Base-by-base conservation (phyloP, 2,113 vertebrate genomes). In the Scomber colias region DNA sequence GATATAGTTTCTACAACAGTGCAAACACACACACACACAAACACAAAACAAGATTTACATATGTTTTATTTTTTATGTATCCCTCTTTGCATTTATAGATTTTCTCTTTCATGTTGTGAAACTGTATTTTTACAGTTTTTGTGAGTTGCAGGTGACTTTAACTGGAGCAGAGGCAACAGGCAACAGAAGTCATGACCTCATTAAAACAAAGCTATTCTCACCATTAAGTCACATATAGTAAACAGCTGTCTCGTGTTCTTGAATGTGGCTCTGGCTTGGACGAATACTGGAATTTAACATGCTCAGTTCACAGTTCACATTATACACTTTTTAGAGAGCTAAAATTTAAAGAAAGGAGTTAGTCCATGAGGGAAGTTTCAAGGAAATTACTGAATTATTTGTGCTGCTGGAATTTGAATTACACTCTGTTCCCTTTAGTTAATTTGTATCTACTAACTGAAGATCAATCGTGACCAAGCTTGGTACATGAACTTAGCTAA, bases 221-320 rank as follows among this genome's bases (percentile, higher is more conserved):
- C 51, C 63, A 45, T 65, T 13, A 53, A 4, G 35, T 15, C 14
- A 45, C 55, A 56, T 24, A 27, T 27, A 27, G 24, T 27, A 9
- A 24, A 55, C 81, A 83, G 62, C 68, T 73, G 40, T 54, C 15
- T 30, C 49, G 1, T 49, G 54, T 11, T 15, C 45, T 21, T 60
- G 3, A 64, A 51, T 19, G 51, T 54, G 63, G 11, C 21, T 24
- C 16, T 59, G 54, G 16, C 11, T 61, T 11, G 11, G 11, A 46
- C 1, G 44, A 27, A 2, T 44, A 6, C 14, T 4, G n/a, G 15
- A 67, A 45, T 14, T 14, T 45, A 15, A 21, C 14, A 17, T 19
- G 50, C 9, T 27, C 5, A 27, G 9, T 16, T 27, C 14, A 61
- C 8, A 35, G 35, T 35, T 35, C 35, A 40, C 35, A 40, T 40